A percentile compares a stretch with the other conserved stretches of the same genome.
phyloP scores from a whole-genome alignment of 2,113 vertebrate genomes.

The Hippocampus mohnikei region DNA sequence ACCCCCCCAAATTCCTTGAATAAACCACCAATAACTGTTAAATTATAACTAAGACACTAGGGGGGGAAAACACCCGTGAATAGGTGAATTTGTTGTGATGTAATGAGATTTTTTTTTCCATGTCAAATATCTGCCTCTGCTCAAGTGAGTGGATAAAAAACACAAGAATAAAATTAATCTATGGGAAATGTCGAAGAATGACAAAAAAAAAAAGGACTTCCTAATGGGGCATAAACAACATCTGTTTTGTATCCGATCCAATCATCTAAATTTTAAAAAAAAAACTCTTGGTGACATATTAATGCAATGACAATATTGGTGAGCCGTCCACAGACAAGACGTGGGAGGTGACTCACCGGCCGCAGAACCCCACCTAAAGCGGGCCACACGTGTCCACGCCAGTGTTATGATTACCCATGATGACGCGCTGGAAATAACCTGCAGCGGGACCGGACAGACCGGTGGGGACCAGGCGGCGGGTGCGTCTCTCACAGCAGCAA shows the following conservation, averaged over 20 bases:
- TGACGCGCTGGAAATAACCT: constrained; percentile 36
- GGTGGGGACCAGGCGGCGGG: no score
- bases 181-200: neutral
- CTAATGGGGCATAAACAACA: neutral
- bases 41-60: no score
- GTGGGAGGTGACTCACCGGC: constrained; percentile 31
- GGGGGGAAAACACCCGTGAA: no score
- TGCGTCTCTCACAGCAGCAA: constrained; percentile 78
- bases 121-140: neutral
- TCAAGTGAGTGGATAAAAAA: neutral
- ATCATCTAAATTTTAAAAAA: neutral
- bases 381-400: constrained; percentile 28
- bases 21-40: no score
- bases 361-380: constrained; percentile 28
- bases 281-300: constrained; percentile 26
- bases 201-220: neutral
- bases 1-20: no score
- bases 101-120: neutral
- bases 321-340: constrained; percentile 24
- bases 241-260: constrained; percentile 28
- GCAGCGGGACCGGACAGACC: neutral
- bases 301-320: neutral
- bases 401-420: constrained; percentile 37
- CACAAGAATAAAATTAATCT: no score
- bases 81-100: no score